Percentiles rank a stretch among this genome's conserved stretches.
Conservation (phyloP, 92 coral and sea anemone genomes). For the Galaxea fascicularis region DNA sequence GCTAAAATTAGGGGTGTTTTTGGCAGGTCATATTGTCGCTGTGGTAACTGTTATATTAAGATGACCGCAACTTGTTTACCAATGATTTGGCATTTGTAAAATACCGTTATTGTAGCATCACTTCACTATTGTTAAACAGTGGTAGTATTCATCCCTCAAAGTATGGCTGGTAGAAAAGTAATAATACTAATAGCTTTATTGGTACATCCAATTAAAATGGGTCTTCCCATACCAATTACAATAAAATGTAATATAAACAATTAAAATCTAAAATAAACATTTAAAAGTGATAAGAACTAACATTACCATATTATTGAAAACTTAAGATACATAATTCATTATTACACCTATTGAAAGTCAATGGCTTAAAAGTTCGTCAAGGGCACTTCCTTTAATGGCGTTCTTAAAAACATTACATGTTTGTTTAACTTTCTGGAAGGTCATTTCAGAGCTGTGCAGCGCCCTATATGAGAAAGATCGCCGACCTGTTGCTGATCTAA, state of each 20-base stretch:
- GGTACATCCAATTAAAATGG: background rate
- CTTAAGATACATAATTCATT: background rate
- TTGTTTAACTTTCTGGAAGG: conserved; percentile 3
- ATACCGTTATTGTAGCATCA: no score
- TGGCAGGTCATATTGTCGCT: no score
- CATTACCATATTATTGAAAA: background rate
- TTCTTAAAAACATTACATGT: background rate
- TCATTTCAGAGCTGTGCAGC: conserved; percentile 29
- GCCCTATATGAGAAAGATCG: conserved; percentile 17
- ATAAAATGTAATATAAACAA: no score
- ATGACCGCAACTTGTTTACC: no score
- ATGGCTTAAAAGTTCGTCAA: background rate
- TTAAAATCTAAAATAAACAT: no score
- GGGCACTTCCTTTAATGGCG: background rate
- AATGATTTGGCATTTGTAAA: no score
- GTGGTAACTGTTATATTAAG: no score
- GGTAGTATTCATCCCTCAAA: no score
- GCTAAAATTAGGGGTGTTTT: no score
- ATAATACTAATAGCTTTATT: background rate
- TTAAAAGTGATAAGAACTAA: background rate
- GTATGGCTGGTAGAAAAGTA: no score
- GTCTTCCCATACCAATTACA: background rate
- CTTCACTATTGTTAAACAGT: no score
- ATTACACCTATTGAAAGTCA: background rate
- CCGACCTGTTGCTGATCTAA: no score